These are phyloP conservation scores for Idaea straminata DNA, from an alignment of 2,888 invertebrate genomes.

Conservation along the genomic window DNA sequence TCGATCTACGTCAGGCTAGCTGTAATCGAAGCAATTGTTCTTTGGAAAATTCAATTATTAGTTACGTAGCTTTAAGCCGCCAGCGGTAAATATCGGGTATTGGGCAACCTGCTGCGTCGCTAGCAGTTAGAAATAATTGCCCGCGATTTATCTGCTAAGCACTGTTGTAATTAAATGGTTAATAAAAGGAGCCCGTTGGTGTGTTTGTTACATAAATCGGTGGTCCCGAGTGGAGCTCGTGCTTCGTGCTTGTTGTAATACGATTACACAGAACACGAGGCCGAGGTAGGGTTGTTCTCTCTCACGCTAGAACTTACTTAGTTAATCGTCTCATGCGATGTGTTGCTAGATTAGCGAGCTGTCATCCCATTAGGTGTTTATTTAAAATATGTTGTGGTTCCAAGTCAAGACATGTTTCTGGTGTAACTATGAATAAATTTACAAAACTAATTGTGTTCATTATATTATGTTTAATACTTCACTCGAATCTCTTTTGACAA, in stretches of 20 bases:
- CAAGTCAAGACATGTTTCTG: neutral
- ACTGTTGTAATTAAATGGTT: constrained; percentile 71
- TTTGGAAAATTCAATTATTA: constrained; percentile 76
- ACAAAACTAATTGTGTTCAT: too few species aligned
- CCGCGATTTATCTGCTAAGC: constrained; percentile 63
- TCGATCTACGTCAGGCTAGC: constrained; percentile 71
- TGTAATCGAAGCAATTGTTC: constrained; percentile 79
- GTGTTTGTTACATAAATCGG: constrained; percentile 59
- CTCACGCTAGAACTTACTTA: constrained; percentile 70
- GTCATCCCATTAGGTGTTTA: constrained; percentile 34
- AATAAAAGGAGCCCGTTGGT: constrained; percentile 65
- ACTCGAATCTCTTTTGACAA: too few species aligned
- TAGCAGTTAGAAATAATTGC: constrained; percentile 70
- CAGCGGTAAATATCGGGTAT: constrained; percentile 61
- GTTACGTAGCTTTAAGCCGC: constrained; percentile 43
- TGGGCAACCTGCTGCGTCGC: constrained; percentile 65
- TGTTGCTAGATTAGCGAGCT: constrained; percentile 55
- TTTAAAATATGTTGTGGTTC: constrained; percentile 21
- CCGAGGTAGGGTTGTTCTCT: constrained; percentile 59
- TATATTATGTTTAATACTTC: too few species aligned
- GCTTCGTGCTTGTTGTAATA: constrained; percentile 68
- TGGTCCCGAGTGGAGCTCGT: constrained; percentile 52
- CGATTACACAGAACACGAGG: constrained; percentile 51
- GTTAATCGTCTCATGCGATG: constrained; percentile 59
- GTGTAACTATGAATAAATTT: neutral